Evolutionary conservation across 2,113 vertebrate species (phyloP).

Genomic region (Polyodon spathula): DNA sequence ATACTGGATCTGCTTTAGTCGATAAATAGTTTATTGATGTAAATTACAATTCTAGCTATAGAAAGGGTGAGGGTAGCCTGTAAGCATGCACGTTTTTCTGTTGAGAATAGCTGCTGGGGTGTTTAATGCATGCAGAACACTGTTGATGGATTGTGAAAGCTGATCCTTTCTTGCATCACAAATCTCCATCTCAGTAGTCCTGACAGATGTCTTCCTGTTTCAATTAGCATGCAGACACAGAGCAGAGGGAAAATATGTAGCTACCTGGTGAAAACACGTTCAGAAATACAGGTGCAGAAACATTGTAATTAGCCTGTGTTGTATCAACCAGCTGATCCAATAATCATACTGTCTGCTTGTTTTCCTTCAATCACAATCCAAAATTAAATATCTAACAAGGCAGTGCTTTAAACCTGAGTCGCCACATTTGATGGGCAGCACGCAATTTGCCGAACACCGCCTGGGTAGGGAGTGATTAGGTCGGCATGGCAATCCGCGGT

Average conservation of each 20-base stretch:
- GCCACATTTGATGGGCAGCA: constrained; percentile 6
- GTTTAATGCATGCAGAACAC: neutral
- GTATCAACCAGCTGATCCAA: constrained; percentile 60
- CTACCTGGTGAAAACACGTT: constrained; percentile 30
- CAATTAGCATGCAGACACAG: constrained; percentile 12
- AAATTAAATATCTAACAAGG: constrained; percentile 47
- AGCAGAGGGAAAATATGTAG: constrained; percentile 10
- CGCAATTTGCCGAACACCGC: neutral
- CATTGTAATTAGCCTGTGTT: constrained; percentile 60
- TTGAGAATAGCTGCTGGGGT: neutral
- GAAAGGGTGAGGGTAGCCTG: neutral
- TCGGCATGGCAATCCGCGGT: neutral
- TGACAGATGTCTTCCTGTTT: constrained; percentile 5
- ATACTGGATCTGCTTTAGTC: too few species aligned
- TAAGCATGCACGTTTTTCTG: constrained; percentile 21
- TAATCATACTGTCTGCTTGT: constrained; percentile 60
- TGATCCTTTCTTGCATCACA: constrained; percentile 11
- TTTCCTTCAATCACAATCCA: constrained; percentile 48
- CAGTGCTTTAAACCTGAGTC: constrained; percentile 7
- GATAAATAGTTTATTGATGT: too few species aligned
- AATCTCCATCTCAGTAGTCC: neutral
- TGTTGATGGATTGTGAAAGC: constrained; percentile 17
- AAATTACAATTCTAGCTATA: too few species aligned
- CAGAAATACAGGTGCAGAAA: constrained; percentile 44
- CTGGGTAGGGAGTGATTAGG: neutral